These are phyloP conservation scores for Athrips mouffetella DNA, from an alignment of 2,888 invertebrate genomes.

Conservation along the genomic window DNA sequence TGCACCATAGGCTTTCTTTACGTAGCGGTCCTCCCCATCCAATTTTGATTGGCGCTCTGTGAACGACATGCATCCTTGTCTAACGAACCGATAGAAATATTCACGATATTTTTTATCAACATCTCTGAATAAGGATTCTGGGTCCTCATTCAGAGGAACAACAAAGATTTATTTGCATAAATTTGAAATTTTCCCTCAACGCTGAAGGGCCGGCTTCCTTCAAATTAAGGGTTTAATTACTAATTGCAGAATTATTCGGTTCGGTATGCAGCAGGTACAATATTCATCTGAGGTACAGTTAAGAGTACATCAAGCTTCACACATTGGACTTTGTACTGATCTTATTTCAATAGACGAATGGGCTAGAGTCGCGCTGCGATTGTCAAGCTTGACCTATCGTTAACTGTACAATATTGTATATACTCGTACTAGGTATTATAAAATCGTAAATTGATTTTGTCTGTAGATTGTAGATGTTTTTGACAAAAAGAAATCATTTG, in stretches of 20 bases:
- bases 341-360: too few relatives aligned
- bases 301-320: too few relatives aligned
- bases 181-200: slow-evolving; percentile 24
- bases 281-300: too few relatives aligned
- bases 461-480: too few relatives aligned
- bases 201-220: neutral
- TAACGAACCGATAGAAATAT: neutral
- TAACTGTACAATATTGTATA: neutral
- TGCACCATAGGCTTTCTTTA: too few relatives aligned
- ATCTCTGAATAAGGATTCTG: neutral
- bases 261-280: too few relatives aligned
- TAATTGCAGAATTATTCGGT: slow-evolving; percentile 4
- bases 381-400: neutral
- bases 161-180: slow-evolving; percentile 30
- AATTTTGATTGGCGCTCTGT: too few relatives aligned
- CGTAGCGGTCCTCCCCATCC: too few relatives aligned
- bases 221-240: slow-evolving; percentile 6
- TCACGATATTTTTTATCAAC: neutral
- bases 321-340: too few relatives aligned
- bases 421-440: neutral
- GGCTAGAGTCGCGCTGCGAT: neutral
- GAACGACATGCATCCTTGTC: too few relatives aligned
- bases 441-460: too few relatives aligned
- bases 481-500: too few relatives aligned
- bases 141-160: slow-evolving; percentile 17